Conservation (phyloP, 2,888 invertebrate species). For the Seladonia tumulorum region DNA sequence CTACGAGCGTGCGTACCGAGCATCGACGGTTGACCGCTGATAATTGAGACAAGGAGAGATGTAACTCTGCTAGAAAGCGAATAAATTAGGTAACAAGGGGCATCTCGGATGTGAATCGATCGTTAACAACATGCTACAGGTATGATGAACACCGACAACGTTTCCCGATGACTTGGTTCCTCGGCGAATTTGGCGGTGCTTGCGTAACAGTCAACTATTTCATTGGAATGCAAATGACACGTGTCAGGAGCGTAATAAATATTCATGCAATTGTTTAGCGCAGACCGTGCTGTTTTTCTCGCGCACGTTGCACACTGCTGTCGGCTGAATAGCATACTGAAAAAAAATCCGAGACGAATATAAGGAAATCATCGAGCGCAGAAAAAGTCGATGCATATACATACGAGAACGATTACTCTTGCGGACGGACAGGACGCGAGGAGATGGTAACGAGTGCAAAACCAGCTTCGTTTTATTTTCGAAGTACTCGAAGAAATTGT, state of each 20-base stretch:
- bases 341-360: neutral
- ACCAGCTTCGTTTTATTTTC: neutral
- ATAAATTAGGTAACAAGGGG: slow-evolving; percentile 6
- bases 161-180: neutral
- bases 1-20: neutral
- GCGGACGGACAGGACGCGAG: neutral
- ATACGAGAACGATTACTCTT: neutral
- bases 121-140: neutral
- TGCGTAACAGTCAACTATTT: neutral
- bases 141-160: neutral
- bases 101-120: neutral
- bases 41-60: slow-evolving; percentile 5
- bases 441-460: neutral
- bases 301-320: neutral
- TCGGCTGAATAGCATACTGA: neutral
- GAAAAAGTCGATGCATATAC: slow-evolving; percentile 1
- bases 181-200: neutral
- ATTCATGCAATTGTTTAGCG: slow-evolving; percentile 13
- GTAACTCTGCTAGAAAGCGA: slow-evolving; percentile 16
- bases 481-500: neutral
- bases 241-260: slow-evolving; percentile 14
- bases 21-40: neutral
- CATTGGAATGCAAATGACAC: neutral
- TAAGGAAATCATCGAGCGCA: neutral
- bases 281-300: neutral